Base-by-base conservation (phyloP, 2,888 invertebrate species). In the Sepiola atlantica region DNA sequence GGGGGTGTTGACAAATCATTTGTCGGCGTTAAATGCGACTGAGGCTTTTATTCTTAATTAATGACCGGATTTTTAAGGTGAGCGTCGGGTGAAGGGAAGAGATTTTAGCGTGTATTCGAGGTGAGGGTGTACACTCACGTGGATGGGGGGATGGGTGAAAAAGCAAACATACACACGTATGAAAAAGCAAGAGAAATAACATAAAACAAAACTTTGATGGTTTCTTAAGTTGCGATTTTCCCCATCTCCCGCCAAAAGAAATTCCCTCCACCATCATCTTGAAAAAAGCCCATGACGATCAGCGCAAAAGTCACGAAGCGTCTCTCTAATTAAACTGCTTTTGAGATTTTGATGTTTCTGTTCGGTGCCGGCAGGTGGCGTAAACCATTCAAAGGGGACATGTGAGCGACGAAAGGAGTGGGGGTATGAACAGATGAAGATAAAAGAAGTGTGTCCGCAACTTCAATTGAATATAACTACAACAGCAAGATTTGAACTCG, bases 241-340 rank as follows among this genome's bases (percentile, higher is more conserved):
- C n/a, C 45, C 45, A 45, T 45, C 45, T 77, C n/a, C 77, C 28
- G 10, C n/a, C n/a, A 14, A 77, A 28, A n/a, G 2, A 2, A 77
- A 45, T 45, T 45, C 45, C 4, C 45, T 45, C 12, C n/a, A 16
- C 77, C 77, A 14, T 28, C 77, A 77, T 77, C 28, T 77, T 77
- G 77, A n/a, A 77, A 77, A 77, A 14, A 10, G 28, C 2, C 1
- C 14, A 28, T 14, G 77, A 77, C n/a, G 28, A 24, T 28, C 28
- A n/a, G 77, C 77, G n/a, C 77, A 45, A n/a, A 77, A n/a, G 77
- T 77, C 77, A 77, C 77, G 77, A 77, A 77, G 77, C 77, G n/a
- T 77, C n/a, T 77, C 77, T 77, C n/a, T 77, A 77, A 77, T 77
- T 77, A 77, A 77, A 77, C 28, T 77, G 28, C n/a, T 77, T 77